Percentiles rank a stretch among this genome's conserved stretches.
Conservation (phyloP, 2,797 vertebrate species). For the Ataeniobius toweri region DNA sequence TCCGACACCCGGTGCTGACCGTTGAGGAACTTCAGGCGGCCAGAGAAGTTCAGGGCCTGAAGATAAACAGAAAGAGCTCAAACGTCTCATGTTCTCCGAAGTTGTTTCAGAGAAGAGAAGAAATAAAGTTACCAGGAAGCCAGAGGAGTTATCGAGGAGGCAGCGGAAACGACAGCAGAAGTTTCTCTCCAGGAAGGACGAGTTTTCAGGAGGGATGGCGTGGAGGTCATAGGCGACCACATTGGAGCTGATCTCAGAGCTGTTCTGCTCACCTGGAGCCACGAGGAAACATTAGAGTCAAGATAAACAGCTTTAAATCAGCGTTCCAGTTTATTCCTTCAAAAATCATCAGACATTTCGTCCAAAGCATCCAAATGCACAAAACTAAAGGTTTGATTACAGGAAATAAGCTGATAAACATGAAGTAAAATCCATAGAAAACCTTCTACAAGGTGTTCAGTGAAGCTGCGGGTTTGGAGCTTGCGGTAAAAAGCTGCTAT, state of each 20-base stretch:
- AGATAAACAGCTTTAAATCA: neutral
- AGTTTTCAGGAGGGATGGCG: slow-evolving; percentile 67
- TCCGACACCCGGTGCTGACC: slow-evolving; percentile 72
- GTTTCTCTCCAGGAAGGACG: slow-evolving; percentile 80
- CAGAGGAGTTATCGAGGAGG: slow-evolving; percentile 86
- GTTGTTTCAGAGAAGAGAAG: neutral
- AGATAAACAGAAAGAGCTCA: neutral
- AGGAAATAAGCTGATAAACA: neutral
- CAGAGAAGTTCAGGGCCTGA: slow-evolving; percentile 83
- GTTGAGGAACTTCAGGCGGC: slow-evolving; percentile 81
- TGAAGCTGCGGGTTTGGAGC: neutral
- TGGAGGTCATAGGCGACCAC: slow-evolving; percentile 68
- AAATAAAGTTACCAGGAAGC: slow-evolving; percentile 82
- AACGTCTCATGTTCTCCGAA: neutral
- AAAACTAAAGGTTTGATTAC: neutral
- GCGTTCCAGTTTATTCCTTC: neutral
- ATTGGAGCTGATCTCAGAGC: slow-evolving; percentile 67
- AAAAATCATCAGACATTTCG: neutral
- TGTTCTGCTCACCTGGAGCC: slow-evolving; percentile 58
- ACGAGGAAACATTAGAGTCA: neutral
- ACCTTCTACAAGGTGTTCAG: neutral
- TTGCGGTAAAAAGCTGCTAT: no score
- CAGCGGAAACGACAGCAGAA: slow-evolving; percentile 88
- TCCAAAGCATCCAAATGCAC: neutral
- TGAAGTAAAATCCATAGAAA: no score